Base-by-base conservation (phyloP, 1,140 invertebrate species). In the Choristoneura fumiferana region DNA sequence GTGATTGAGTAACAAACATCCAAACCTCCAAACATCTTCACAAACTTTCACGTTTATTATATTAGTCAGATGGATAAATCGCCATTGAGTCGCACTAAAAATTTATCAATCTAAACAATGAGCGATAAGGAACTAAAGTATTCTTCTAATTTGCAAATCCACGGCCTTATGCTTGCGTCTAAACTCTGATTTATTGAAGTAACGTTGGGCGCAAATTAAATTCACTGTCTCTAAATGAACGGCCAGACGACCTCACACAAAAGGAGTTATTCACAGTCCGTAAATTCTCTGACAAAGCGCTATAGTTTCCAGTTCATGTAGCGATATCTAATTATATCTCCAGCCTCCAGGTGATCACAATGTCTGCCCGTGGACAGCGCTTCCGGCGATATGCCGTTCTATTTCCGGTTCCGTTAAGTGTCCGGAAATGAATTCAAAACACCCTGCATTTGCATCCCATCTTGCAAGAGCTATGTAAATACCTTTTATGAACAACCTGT, bases 381-480 rank as follows among this genome's bases (percentile, higher is more conserved):
- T 71, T 73, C 74, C 78, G 67, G 70, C 66, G 68, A 76, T 79
- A 73, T 75, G 75, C 71, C 69, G 60, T 75, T 71, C 78, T 78
- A 81, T 83, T 81, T 79, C 76, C 78, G 74, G 67, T 75, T 80
- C 72, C 76, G 67, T 10, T 63, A 78, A 79, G 74, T 79, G 69
- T 70, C 63, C 74, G 80, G 80, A 81, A 81, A 81, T 83, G 78
- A 76, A 81, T 83, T 83, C 80, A 81, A 81, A 83, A 83, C 76
- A 83, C 78, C 74, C 72, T 71, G 65, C 10, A 49, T 49, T 49
- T 49, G 43, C 43, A 49, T 49, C 22, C 14, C 4, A 49, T 49
- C 22, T 49, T 49, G 18, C 17, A n/a, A 2, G 8, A 13, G 1
- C 0, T 12, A 13, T 17, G 43, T 49, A 22, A 43, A 43, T 14